phyloP scores from a whole-genome alignment of 2,888 invertebrate species.

The Punctoribates punctum region DNA sequence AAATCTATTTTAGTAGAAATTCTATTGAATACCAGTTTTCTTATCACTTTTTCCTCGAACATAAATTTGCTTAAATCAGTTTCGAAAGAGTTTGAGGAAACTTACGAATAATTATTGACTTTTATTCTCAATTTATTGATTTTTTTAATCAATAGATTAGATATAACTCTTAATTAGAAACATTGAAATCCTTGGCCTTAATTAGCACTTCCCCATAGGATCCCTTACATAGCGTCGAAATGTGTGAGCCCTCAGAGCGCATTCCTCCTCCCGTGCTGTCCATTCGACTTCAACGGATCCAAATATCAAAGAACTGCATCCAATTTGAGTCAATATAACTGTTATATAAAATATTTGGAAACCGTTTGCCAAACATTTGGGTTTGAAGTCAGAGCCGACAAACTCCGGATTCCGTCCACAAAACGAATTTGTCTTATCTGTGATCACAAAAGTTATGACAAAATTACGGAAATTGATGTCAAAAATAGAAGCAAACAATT shows the following conservation, averaged over 20 bases:
- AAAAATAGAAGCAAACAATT: constrained; percentile 30
- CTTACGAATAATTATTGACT: no score
- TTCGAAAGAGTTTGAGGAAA: no score
- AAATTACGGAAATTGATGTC: background rate
- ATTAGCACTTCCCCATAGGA: constrained; percentile 51
- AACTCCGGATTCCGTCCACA: constrained; percentile 92
- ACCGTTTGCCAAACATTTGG: constrained; percentile 61
- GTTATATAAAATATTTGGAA: constrained; percentile 57
- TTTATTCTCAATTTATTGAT: no score
- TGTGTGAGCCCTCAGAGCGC: constrained; percentile 68
- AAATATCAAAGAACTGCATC: constrained; percentile 70
- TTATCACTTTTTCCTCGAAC: no score
- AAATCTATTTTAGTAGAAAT: no score
- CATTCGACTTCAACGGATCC: constrained; percentile 77
- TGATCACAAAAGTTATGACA: constrained; percentile 22
- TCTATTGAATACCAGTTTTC: no score
- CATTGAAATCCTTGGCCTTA: background rate
- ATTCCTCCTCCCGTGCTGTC: constrained; percentile 92
- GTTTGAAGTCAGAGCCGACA: constrained; percentile 71
- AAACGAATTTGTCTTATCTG: constrained; percentile 68
- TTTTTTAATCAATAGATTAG: no score
- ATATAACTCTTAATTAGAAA: no score
- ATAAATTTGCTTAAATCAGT: no score
- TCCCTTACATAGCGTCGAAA: constrained; percentile 80
- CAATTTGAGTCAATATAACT: constrained; percentile 66